Evolutionary conservation across 2,113 vertebrate genomes (phyloP).

Genomic region (Gallinago media): DNA sequence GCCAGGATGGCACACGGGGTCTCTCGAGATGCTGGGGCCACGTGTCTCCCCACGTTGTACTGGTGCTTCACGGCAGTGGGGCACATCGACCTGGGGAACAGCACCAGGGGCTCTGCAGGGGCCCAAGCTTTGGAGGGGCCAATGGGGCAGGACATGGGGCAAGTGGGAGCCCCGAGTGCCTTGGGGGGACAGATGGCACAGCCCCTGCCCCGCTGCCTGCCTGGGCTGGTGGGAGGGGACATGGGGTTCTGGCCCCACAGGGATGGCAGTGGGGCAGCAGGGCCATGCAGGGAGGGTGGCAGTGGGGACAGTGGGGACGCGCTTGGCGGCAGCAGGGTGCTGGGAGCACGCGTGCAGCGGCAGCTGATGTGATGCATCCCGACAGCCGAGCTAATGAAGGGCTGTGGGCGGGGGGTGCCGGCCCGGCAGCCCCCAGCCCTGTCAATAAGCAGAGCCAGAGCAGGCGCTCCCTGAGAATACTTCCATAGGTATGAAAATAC

Average conservation of each 20-base stretch:
- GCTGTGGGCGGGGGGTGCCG: fast-evolving
- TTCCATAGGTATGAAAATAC: neutral
- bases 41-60: fast-evolving
- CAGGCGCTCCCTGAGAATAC: neutral
- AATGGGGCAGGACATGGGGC: neutral
- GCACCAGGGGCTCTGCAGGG: fast-evolving
- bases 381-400: slow-evolving; percentile 49
- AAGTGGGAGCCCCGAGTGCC: neutral
- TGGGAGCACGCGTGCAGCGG: fast-evolving
- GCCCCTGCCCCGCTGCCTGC: neutral
- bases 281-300: neutral
- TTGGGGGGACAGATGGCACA: neutral
- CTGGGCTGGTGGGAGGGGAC: neutral
- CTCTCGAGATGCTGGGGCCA: neutral
- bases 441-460: slow-evolving; percentile 50
- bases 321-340: neutral
- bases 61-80: neutral
- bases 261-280: neutral
- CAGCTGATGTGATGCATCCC: neutral
- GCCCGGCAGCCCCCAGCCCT: neutral
- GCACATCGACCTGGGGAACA: fast-evolving
- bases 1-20: fast-evolving
- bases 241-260: neutral
- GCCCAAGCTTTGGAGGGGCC: neutral
- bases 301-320: neutral